Percentiles rank a stretch among this genome's conserved stretches.
Conservation (phyloP, 2,113 vertebrate genomes). For the Myotis lucifugus region DNA sequence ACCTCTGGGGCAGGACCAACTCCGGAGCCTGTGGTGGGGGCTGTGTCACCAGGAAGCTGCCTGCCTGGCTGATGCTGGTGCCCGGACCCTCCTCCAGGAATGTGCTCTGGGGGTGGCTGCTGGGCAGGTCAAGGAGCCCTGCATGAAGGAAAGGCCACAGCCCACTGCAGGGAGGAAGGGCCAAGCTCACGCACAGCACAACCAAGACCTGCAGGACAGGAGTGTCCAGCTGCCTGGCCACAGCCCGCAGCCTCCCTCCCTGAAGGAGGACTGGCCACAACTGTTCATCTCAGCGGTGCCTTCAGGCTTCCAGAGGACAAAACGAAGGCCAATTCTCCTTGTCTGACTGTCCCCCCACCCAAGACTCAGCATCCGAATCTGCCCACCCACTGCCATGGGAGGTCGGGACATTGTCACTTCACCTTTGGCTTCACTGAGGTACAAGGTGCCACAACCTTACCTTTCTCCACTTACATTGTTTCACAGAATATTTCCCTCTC, state of each 20-base stretch:
- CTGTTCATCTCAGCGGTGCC: background rate
- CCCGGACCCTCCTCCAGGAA: background rate
- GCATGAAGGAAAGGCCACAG: background rate
- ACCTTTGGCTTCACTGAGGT: background rate
- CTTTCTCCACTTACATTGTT: background rate
- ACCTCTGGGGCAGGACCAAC: background rate
- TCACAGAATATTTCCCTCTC: background rate
- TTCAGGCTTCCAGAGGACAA: background rate
- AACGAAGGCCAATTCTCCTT: background rate
- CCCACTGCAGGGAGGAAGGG: background rate
- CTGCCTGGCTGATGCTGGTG: rapidly evolving
- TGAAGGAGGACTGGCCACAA: background rate
- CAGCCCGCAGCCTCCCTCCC: background rate
- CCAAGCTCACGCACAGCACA: rapidly evolving
- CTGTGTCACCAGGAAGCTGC: background rate
- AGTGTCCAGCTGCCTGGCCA: no score
- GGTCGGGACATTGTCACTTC: background rate
- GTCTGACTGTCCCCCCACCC: background rate
- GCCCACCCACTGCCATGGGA: rapidly evolving
- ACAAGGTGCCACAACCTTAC: background rate
- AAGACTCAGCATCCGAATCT: background rate
- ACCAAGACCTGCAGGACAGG: background rate
- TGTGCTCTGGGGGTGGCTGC: background rate
- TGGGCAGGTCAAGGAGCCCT: background rate
- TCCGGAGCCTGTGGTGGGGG: background rate